Evolutionary conservation across 2,797 vertebrate species (phyloP).

Genomic region (Lycodopsis pacificus): DNA sequence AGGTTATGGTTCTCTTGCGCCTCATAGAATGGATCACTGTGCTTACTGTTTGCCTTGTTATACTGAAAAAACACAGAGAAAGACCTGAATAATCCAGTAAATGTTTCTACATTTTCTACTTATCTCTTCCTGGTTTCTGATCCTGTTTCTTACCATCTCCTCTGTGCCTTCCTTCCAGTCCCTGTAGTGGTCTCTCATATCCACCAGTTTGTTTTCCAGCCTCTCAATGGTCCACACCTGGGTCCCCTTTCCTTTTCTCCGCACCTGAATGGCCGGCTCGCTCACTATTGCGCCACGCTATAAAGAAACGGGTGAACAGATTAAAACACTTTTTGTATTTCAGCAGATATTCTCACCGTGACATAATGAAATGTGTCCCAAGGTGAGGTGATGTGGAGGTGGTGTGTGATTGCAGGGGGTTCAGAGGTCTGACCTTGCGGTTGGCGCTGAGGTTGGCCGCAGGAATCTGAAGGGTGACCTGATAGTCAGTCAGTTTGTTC

Average conservation of each 20-base stretch:
- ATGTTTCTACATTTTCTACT: neutral
- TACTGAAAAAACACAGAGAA: conserved; percentile 75
- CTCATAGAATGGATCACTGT: conserved; percentile 95
- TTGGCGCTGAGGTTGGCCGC: conserved; percentile 98
- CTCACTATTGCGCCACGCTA: conserved; percentile 97
- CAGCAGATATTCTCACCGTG: neutral
- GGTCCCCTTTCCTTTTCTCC: conserved; percentile 92
- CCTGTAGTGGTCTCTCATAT: conserved; percentile 97
- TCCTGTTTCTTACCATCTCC: conserved; percentile 79
- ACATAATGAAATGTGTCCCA: neutral
- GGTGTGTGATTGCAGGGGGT: neutral
- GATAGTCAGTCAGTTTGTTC: conserved; percentile 95
- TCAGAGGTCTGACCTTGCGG: conserved; percentile 89
- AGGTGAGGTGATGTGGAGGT: neutral
- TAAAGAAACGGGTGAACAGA: conserved; percentile 3
- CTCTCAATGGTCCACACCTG: conserved; percentile 99
- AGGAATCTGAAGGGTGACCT: conserved; percentile 98
- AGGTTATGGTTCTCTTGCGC: conserved; percentile 98
- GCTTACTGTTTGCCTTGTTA: conserved; percentile 85
- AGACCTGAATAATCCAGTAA: neutral
- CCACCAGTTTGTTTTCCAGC: conserved; percentile 97
- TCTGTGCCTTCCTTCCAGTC: conserved; percentile 94
- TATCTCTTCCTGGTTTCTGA: neutral
- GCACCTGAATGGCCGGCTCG: conserved; percentile 97
- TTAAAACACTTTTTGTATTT: neutral